Conservation (phyloP, 2,888 invertebrate genomes). For the Tuberolachnus salignus region DNA sequence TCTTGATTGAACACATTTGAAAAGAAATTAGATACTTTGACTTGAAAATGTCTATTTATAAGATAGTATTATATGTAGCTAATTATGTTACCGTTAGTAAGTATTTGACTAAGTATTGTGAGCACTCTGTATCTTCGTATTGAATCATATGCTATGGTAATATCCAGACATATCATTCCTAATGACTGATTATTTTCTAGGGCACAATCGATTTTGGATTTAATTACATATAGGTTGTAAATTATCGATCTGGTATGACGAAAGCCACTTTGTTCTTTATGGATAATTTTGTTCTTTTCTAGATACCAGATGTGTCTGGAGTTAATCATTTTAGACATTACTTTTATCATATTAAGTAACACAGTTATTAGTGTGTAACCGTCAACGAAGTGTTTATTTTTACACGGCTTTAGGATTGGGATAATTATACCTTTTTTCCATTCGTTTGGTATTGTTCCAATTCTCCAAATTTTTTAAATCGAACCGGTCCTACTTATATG, state of each 20-base stretch:
- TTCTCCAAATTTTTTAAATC: too few species aligned
- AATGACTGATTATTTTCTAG: not conserved
- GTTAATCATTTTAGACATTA: constrained; percentile 14
- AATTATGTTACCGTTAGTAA: not conserved
- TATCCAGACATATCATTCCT: not conserved
- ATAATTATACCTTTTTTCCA: constrained; percentile 11
- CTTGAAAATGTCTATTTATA: not conserved
- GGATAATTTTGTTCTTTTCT: constrained; percentile 6
- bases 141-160: not conserved
- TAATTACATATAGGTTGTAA: constrained; percentile 4
- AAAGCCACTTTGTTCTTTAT: constrained; percentile 11
- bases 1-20: not conserved
- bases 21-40: not conserved
- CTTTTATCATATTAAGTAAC: constrained; percentile 3
- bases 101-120: not conserved
- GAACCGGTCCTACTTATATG: too few species aligned
- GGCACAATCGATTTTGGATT: not conserved
- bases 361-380: constrained; percentile 22
- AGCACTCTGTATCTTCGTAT: not conserved
- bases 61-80: not conserved
- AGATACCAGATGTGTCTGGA: constrained; percentile 9
- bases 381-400: not conserved
- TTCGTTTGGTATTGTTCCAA: not conserved
- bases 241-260: not conserved
- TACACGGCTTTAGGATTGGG: constrained; percentile 2